A percentile compares a stretch with the other conserved stretches of the same genome.
Evolutionary conservation across 2,113 vertebrate species (phyloP).

Genomic region (Odontophorus gujanensis): DNA sequence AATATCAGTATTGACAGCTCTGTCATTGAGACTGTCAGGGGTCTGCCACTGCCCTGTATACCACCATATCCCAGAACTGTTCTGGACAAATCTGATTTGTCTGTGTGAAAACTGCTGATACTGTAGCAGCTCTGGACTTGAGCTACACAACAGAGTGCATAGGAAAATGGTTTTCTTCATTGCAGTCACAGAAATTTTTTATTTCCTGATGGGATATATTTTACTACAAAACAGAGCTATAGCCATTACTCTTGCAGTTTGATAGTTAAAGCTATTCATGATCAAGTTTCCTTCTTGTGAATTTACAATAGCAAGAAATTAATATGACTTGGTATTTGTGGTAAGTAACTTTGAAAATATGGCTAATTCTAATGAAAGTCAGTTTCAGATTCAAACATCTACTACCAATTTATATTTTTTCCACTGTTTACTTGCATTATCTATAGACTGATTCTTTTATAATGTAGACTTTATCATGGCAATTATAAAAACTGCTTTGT

Average conservation of each 20-base stretch:
- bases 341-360: not conserved
- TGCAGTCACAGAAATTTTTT: not conserved
- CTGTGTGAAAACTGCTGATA: not conserved
- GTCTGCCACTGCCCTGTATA: not conserved
- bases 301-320: not conserved
- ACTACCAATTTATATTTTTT: not conserved
- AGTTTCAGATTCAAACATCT: not conserved
- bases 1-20: not conserved
- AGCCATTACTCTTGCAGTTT: not conserved
- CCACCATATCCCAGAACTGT: not conserved
- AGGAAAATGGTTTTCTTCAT: not conserved
- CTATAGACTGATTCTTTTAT: not conserved
- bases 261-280: not conserved
- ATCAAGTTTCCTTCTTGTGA: not conserved
- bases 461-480: not conserved
- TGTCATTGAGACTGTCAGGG: not conserved
- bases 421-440: not conserved
- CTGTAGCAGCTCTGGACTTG: not conserved
- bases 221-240: not conserved
- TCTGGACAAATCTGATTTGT: not conserved
- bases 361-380: not conserved
- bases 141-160: not conserved
- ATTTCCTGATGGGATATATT: not conserved
- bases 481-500: not conserved
- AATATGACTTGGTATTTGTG: not conserved